Evolutionary conservation across 2,888 invertebrate genomes (phyloP), one percentile per base, ranked within the genome.

Genomic region (Lagria hirta): DNA sequence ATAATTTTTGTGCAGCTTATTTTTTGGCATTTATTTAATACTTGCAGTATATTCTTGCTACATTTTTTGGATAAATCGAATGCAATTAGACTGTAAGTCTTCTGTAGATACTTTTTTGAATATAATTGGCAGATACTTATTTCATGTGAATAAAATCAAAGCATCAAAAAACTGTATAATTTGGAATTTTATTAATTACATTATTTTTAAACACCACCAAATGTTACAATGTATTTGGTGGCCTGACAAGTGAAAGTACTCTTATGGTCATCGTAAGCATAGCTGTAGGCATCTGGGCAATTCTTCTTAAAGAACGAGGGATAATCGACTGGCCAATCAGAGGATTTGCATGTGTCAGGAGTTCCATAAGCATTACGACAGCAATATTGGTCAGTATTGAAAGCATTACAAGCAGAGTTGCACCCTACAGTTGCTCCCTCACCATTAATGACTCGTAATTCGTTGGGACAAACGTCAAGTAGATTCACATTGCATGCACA

Each of bases 261-360:
- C 34, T 71, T 69, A 20, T 62, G 53, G 50, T 77, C 76, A 60
- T 78, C 78, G 51, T 76, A 77, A n/a, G 75, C 74, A 51, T 77
- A 77, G 43, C 73, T 73, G 63, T 77, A 77, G 7, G 76, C 76
- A 36, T 73, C 71, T 2, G 77, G 77, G 54, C 78, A 78, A n/a
- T 67, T 61, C 0, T 57, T 45, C 52, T 76, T 77, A 63, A 76
- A 75, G 38, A 65, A 66, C 37, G 24, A 43, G 1, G 74, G 70
- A 51, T 73, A 74, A 41, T 71, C 50, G 22, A 56, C 50, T 1
- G 67, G 60, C 71, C 70, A 68, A 44, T 64, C 54, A 6, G 53
- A 45, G 26, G 66, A 54, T 21, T 64, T 61, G 55, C 76, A 77
- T 3, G 69, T 73, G 23, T 70, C 59, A 1, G 75, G 74, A 3